Evolutionary conservation across 2,888 invertebrate genomes (phyloP).

Genomic region (Anagyrus pseudococci): DNA sequence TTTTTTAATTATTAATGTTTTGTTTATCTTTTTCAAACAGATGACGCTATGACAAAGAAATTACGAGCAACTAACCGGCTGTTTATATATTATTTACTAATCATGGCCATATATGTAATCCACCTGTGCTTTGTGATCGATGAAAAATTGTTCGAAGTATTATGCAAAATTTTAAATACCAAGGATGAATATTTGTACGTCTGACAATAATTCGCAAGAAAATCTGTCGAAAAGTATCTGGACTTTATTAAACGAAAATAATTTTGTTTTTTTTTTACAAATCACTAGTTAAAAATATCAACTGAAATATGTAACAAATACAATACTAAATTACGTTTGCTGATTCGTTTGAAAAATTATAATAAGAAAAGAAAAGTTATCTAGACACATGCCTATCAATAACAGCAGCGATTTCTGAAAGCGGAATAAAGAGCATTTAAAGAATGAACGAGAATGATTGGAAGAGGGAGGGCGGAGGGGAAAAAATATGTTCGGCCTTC

Average conservation of each 20-base stretch:
- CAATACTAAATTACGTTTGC: no score
- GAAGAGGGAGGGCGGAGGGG: neutral
- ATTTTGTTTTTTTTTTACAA: no score
- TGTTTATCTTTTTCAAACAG: slow-evolving; percentile 18
- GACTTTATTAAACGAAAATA: no score
- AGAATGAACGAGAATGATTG: neutral
- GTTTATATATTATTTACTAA: slow-evolving; percentile 29
- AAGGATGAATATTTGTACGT: no score
- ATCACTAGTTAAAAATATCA: no score
- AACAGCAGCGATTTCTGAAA: no score
- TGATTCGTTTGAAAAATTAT: no score
- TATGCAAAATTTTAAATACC: slow-evolving; percentile 20
- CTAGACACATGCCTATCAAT: no score
- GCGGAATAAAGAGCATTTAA: neutral
- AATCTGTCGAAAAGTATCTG: no score
- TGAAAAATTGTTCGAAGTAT: slow-evolving; percentile 30
- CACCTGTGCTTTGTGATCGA: slow-evolving; percentile 30
- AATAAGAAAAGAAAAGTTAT: no score
- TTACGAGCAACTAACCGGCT: slow-evolving; percentile 23
- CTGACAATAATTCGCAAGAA: no score
- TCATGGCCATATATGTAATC: slow-evolving; percentile 32
- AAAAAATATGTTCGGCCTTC: slow-evolving; percentile 36
- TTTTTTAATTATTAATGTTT: neutral
- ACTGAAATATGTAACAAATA: no score
- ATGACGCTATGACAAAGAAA: slow-evolving; percentile 21